Conservation (phyloP, 2,888 invertebrate genomes). For the Trissonchulus sp. region DNA sequence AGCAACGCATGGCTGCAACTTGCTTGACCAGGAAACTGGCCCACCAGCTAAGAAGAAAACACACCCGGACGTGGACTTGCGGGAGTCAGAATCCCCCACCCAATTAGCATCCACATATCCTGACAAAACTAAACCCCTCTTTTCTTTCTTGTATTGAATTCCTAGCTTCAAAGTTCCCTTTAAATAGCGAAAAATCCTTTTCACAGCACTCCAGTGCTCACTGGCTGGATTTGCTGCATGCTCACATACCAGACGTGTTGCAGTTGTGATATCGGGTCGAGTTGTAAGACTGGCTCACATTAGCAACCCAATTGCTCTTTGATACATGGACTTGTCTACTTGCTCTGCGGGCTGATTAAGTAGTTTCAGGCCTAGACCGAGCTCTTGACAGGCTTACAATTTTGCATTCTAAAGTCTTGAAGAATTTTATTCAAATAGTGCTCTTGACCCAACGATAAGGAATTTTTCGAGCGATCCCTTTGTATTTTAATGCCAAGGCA, state of each 20-base stretch:
- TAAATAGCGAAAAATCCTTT: not conserved
- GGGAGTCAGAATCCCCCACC: not conserved
- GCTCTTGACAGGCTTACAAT: not conserved
- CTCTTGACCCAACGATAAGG: not conserved
- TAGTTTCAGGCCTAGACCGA: not conserved
- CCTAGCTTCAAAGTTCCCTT: not conserved
- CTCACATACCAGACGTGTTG: not conserved
- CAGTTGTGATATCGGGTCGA: not conserved
- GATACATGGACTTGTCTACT: not conserved
- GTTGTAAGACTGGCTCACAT: not conserved
- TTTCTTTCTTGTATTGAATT: not conserved
- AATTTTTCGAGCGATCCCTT: not conserved
- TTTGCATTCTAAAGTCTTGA: not conserved
- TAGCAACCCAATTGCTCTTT: not conserved
- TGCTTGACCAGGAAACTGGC: not conserved
- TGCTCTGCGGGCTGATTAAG: not conserved
- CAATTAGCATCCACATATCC: not conserved
- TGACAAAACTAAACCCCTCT: not conserved
- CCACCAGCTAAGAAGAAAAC: not conserved
- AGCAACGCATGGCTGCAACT: not conserved
- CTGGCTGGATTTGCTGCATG: not conserved
- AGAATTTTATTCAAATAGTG: not conserved
- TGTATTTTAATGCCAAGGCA: not conserved
- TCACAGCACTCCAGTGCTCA: not conserved
- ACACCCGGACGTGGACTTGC: not conserved